Evolutionary conservation across 2,888 invertebrate genomes (phyloP), one percentile per base, ranked within the genome.

Genomic region (Meganola albula): DNA sequence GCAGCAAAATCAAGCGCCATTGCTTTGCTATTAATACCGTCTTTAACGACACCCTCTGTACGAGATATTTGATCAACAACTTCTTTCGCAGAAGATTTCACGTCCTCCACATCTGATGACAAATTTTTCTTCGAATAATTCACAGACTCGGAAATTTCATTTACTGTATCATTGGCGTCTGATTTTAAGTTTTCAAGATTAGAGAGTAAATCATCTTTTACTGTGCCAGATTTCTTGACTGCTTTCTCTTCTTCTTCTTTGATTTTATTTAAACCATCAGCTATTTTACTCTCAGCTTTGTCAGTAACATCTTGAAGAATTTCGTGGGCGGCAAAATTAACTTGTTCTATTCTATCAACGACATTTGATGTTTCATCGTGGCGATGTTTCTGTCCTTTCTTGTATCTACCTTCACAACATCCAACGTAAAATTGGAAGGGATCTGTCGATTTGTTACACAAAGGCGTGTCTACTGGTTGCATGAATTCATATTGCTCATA

Each of bases 401-500:
- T 66, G 43, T 52, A 75, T 48, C 60, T 74, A 1, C 74, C 72
- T 47, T 82, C 74, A 36, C 84, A 80, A 43, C 79, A 83, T 24
- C 74, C 74, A 1, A 67, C 68, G 33, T 75, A 72, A 32, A 74
- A 76, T 37, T 70, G 63, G 65, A 84, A 84, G 2, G 84, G 84
- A 44, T 84, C 84, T 3, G 52, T 47, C 14, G 57, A 65, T 21
- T 71, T 68, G 18, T 56, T 54, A 23, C 55, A 58, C 13, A 71
- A 12, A 2, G 84, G 84, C 1, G 84, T 84, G 1, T 80, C 79
- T 1, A 84, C 79, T 1, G 84, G 83, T 50, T 84, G 83, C 82
- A 82, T 84, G 23, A 75, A 63, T 13, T 78, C 77, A 31, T 85
- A 85, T 33, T 80, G 75, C 13, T 78, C 73, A 34, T 83, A 82